Evolutionary conservation across 1,140 invertebrate species (phyloP).

Genomic region (Achatina immaculata): DNA sequence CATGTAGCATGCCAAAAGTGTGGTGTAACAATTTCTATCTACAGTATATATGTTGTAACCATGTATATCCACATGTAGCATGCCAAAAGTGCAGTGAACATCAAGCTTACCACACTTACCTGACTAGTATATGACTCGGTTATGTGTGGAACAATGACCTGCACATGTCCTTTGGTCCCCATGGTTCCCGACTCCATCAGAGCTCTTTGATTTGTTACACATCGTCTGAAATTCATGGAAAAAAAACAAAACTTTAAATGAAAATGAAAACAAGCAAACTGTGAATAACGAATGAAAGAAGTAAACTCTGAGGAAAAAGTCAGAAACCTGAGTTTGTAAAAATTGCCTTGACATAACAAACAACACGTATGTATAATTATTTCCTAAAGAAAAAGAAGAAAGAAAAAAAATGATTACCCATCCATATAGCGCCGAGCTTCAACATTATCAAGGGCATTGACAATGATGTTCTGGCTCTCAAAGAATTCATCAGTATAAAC

Average conservation of each 20-base stretch:
- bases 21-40: too few relatives aligned
- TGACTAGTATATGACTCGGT: slow-evolving; percentile 88
- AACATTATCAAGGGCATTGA: slow-evolving; percentile 97
- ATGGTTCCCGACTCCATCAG: slow-evolving; percentile 98
- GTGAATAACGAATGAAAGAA: too few relatives aligned
- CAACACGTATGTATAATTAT: too few relatives aligned
- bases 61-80: too few relatives aligned
- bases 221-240: slow-evolving; percentile 77
- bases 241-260: background rate
- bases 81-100: too few relatives aligned
- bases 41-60: too few relatives aligned
- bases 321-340: too few relatives aligned
- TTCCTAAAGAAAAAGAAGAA: background rate
- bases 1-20: too few relatives aligned
- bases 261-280: too few relatives aligned
- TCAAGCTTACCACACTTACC: too few relatives aligned
- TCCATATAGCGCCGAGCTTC: slow-evolving; percentile 82
- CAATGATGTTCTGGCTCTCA: slow-evolving; percentile 89
- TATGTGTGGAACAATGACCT: slow-evolving; percentile 89
- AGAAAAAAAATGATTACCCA: slow-evolving; percentile 48
- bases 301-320: too few relatives aligned
- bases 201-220: slow-evolving; percentile 96
- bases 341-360: too few relatives aligned
- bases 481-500: slow-evolving; percentile 96
- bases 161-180: slow-evolving; percentile 98